Percentiles rank a stretch among this genome's conserved stretches.
Evolutionary conservation across 2,888 invertebrate species (phyloP).

Genomic region (Dinocampus coccinellae): DNA sequence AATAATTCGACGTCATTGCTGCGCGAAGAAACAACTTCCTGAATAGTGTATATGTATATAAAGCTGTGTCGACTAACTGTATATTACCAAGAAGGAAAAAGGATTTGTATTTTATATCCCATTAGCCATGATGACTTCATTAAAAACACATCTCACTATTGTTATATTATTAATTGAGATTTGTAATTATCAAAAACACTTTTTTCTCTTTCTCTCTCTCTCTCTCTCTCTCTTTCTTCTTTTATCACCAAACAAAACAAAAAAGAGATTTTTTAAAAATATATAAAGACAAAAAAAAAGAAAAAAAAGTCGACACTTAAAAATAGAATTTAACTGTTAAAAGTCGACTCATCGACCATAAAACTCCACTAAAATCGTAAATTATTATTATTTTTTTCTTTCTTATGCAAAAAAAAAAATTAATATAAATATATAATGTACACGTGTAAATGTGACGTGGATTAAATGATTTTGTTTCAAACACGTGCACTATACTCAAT

Average conservation of each 20-base stretch:
- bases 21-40: constrained; percentile 16
- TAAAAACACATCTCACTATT: constrained; percentile 9
- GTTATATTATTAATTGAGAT: neutral
- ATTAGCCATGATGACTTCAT: constrained; percentile 4
- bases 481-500: neutral
- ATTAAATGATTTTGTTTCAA: neutral
- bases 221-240: no score
- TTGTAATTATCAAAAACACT: neutral
- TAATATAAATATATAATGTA: neutral
- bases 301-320: neutral
- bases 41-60: constrained; percentile 30
- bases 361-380: neutral
- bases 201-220: no score
- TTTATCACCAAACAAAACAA: no score
- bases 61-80: constrained; percentile 56
- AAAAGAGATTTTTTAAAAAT: neutral
- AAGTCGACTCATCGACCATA: neutral
- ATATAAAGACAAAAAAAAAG: neutral
- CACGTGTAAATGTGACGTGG: neutral
- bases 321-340: neutral
- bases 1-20: constrained; percentile 19
- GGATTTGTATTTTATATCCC: constrained; percentile 1
- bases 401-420: neutral
- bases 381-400: neutral
- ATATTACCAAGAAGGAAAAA: constrained; percentile 41